Base-by-base conservation (phyloP, 2,113 vertebrate genomes). In the Castor canadensis region DNA sequence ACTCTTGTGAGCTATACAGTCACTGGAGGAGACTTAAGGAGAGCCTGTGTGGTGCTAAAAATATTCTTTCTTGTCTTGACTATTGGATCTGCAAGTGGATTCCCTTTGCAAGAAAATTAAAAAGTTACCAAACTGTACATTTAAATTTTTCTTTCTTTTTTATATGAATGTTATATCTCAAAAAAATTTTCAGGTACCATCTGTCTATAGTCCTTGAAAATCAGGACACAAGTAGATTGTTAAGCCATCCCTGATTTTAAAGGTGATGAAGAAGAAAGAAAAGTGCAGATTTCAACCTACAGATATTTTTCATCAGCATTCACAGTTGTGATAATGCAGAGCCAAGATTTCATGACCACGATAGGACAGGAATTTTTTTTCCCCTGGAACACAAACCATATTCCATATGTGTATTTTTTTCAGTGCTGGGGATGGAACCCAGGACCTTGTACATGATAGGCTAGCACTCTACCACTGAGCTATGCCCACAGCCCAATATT, bases 251-350 rank as follows among this genome's bases (percentile, higher is more conserved):
- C 32, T 47, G 22, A 60, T 67, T 87, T 93, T 45, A 75, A 87
- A 90, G 26, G 62, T 28, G 28, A 92, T 64, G 43, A 73, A 6
- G 52, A 81, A 84, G 64, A 93, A 88, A 75, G 72, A 38, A 72
- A 81, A 89, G 22, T 64, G 58, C 19, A 40, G 15, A 35, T 72
- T 72, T 87, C 45, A 85, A 49, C 84, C 28, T 30, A 15, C 26
- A n/a, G 19, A 28, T 85, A 32, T 19, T 89, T 56, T 52, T 87
- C 64, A 58, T 66, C 56, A 76, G 26, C n/a, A 26, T 43, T 40
- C 35, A 30, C 30, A 69, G 19, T 62, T 32, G 5, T 83, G 56
- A 67, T 47, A 22, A 62, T 60, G 30, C 9, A 81, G 17, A 73
- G 73, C 11, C 4, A 58, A 87, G 2, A 11, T 40, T 38, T 43